Conservation (phyloP, 2,888 invertebrate genomes). For the Malacosoma neustria region DNA sequence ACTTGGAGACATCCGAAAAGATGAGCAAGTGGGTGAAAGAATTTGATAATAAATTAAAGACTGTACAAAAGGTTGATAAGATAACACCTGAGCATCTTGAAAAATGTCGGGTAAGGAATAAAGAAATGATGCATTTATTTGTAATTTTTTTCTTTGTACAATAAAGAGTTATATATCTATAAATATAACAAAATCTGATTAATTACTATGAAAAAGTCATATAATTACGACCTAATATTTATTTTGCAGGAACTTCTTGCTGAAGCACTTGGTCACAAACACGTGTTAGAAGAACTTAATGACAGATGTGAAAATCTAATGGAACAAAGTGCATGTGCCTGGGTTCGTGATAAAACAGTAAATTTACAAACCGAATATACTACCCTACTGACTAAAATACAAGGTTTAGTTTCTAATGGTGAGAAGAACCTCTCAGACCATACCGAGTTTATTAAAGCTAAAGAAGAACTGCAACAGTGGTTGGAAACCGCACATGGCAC, state of each 20-base stretch:
- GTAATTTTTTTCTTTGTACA: too few relatives aligned
- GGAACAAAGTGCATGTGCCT: constrained; percentile 89
- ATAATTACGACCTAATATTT: too few relatives aligned
- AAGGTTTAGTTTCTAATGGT: constrained; percentile 87
- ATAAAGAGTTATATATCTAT: too few relatives aligned
- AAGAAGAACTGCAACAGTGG: constrained; percentile 89
- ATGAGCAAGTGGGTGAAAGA: constrained; percentile 85
- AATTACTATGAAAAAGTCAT: too few relatives aligned
- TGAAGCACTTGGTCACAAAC: constrained; percentile 85
- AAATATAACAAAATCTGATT: too few relatives aligned
- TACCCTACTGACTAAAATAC: constrained; percentile 83
- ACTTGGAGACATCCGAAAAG: constrained; percentile 80
- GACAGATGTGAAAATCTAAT: constrained; percentile 91
- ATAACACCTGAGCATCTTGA: constrained; percentile 86
- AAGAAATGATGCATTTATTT: background rate
- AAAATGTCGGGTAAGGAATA: constrained; percentile 78
- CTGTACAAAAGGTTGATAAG: constrained; percentile 80
- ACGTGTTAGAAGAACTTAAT: constrained; percentile 86
- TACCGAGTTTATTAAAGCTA: constrained; percentile 91
- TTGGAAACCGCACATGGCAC: constrained; percentile 85
- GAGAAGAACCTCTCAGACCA: constrained; percentile 94
- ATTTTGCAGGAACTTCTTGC: constrained; percentile 77
- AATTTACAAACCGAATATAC: constrained; percentile 89
- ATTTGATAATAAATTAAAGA: constrained; percentile 78
- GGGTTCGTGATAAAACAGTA: constrained; percentile 90